Evolutionary conservation across 2,888 invertebrate genomes (phyloP), one percentile per base, ranked within the genome.

Genomic region (Melipona beecheii): DNA sequence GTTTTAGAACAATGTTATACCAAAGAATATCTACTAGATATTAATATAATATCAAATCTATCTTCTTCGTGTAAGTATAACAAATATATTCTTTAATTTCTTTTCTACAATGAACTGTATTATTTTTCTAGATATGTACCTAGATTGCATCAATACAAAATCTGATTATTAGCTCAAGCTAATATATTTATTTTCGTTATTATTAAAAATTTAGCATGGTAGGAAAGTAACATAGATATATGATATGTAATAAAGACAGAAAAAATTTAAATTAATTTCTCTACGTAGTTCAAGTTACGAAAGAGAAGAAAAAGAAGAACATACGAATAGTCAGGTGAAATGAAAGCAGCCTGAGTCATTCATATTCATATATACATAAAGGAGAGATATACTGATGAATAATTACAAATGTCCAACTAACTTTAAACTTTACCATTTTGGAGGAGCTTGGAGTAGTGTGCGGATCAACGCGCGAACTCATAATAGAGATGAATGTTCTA

Each of bases 341-440:
- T 36, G 9, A 27, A 36, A 43, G 4, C 13, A 72, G 15, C 13
- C 15, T 58, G 21, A 49, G 49, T 60, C 2, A 21, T 60, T 72
- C 24, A 31, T 43, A 50, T n/a, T 52, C 24, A 21, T 36, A 15
- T 65, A 50, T 62, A n/a, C 31, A 52, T 5, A 43, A 65, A 24
- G 6, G 54, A 43, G 2, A 74, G 6, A 6, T n/a, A 11, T 76
- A 49, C 49, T 21, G 17, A 13, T 24, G 43, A 49, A 50, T 52
- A 21, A 66, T 60, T 31, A 31, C n/a, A 66, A 75, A 75, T 21
- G 52, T 17, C 31, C 68, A 68, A 78, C 60, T 78, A 85, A 27
- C 27, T 27, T 27, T 27, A 27, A 27, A 27, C 27, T 85, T 85
- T 85, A 85, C 85, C 85, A 85, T 85, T 85, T 73, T 56, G 60